Evolutionary conservation across 2,797 vertebrate genomes (phyloP).

Genomic region (Antennarius maculatus): DNA sequence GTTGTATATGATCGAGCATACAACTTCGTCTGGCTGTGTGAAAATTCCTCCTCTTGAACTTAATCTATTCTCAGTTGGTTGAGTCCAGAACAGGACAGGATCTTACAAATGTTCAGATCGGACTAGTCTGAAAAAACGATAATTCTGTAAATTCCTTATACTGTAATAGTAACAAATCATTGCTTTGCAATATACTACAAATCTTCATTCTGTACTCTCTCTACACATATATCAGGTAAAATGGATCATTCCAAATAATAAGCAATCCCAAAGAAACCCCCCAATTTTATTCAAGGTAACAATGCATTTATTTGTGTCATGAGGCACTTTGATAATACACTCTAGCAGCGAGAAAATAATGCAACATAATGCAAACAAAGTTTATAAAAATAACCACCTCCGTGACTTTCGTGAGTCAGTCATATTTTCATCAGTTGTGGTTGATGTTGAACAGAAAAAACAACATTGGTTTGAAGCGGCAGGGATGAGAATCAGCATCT

Average conservation of each 20-base stretch:
- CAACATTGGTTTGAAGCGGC: too few species aligned
- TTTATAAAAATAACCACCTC: too few species aligned
- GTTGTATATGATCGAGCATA: not conserved
- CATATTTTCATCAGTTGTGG: not conserved
- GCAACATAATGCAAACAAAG: too few species aligned
- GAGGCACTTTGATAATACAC: too few species aligned
- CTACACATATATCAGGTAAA: not conserved
- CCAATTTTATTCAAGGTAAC: too few species aligned
- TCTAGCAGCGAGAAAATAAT: too few species aligned
- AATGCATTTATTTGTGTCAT: too few species aligned
- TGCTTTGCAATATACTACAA: slow-evolving; percentile 1
- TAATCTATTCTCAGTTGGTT: not conserved
- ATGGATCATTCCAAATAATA: too few species aligned
- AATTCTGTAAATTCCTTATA: slow-evolving; percentile 12
- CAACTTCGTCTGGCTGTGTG: slow-evolving; percentile 4
- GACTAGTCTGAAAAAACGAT: not conserved
- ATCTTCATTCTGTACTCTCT: too few species aligned
- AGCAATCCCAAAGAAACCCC: too few species aligned
- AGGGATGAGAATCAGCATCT: too few species aligned
- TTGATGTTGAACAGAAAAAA: not conserved
- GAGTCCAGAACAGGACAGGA: not conserved
- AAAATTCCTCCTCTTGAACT: not conserved
- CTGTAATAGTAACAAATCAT: not conserved
- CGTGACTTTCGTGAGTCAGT: not conserved
- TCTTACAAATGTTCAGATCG: slow-evolving; percentile 12